Conservation (phyloP, 2,888 invertebrate genomes). For the Schizotus pectinicornis region DNA sequence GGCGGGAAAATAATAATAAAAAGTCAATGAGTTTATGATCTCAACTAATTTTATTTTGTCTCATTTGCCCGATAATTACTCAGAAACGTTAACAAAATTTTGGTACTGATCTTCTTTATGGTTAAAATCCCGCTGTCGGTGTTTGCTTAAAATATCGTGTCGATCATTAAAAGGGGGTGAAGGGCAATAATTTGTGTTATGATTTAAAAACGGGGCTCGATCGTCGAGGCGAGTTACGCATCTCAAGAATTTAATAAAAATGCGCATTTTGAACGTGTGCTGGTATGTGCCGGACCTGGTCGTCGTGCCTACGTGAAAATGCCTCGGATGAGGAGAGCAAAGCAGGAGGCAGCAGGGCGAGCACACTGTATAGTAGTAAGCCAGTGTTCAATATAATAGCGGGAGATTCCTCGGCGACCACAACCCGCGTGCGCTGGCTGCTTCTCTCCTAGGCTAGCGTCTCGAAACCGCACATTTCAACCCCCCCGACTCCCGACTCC, state of each 20-base stretch:
- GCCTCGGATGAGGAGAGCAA: constrained; percentile 20
- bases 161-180: too few species aligned
- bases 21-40: too few species aligned
- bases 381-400: constrained; percentile 60
- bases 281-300: constrained; percentile 4
- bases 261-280: constrained; percentile 1
- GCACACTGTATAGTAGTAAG: constrained; percentile 39
- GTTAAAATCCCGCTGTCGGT: too few species aligned
- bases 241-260: constrained; percentile 3
- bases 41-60: too few species aligned
- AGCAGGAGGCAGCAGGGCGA: constrained; percentile 15
- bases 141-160: too few species aligned
- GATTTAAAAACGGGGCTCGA: too few species aligned
- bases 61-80: too few species aligned
- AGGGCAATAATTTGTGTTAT: too few species aligned
- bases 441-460: constrained; percentile 57
- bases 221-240: too few species aligned
- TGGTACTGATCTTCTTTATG: too few species aligned
- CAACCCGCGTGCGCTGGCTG: constrained; percentile 57
- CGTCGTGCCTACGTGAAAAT: constrained; percentile 17
- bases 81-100: too few species aligned
- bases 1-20: too few species aligned
- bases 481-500: constrained; percentile 40
- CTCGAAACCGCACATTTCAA: constrained; percentile 60
- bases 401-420: constrained; percentile 59